Percentiles rank a stretch among this genome's conserved stretches.
Conservation (phyloP, 2,113 vertebrate species). For the Cebus imitator region DNA sequence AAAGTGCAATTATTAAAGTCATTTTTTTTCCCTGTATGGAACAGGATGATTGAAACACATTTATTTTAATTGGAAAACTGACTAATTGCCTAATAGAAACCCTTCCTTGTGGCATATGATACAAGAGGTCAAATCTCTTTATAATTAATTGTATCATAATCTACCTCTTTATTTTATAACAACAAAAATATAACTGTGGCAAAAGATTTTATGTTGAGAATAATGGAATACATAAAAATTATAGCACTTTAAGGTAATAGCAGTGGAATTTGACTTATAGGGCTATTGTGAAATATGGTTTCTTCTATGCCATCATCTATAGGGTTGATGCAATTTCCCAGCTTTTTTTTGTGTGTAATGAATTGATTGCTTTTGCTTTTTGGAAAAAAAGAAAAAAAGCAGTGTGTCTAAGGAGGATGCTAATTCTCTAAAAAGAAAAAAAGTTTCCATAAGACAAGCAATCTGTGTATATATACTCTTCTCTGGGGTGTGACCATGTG, state of each 20-base stretch:
- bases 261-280: neutral
- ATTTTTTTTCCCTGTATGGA: conserved; percentile 49
- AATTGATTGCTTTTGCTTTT: neutral
- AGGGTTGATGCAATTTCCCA: neutral
- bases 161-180: conserved; percentile 23
- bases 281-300: neutral
- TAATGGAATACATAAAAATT: neutral
- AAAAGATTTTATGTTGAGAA: neutral
- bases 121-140: conserved; percentile 27
- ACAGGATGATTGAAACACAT: conserved; percentile 56
- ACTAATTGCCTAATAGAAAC: conserved; percentile 50
- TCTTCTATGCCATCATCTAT: neutral
- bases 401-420: neutral
- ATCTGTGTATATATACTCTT: neutral
- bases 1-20: conserved; percentile 40
- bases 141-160: conserved; percentile 26
- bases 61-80: conserved; percentile 72
- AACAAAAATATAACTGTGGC: neutral
- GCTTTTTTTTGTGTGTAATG: neutral
- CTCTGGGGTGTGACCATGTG: neutral
- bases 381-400: neutral
- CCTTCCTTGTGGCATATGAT: neutral
- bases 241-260: neutral
- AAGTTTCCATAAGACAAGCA: neutral
- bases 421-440: neutral